phyloP scores from a whole-genome alignment of 2,888 invertebrate species.

The Buathra laborator region DNA sequence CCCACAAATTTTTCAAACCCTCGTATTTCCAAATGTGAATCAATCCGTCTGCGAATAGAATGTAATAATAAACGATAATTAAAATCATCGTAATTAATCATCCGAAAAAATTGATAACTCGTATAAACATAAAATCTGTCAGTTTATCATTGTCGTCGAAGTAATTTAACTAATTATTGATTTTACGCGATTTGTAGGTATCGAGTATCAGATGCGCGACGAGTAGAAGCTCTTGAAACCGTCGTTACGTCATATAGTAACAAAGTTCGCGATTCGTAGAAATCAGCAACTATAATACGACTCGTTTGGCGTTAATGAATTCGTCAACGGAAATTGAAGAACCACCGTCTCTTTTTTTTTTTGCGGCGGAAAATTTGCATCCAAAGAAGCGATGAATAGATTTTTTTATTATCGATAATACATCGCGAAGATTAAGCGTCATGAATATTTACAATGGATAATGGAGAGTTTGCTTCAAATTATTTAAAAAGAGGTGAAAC shows the following conservation, averaged over 20 bases:
- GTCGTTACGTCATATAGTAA: conserved; percentile 20
- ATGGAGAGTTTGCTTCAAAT: too few relatives aligned
- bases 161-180: conserved; percentile 31
- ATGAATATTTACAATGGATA: too few relatives aligned
- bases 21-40: conserved; percentile 90
- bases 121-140: neutral
- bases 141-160: neutral
- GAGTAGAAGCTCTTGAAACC: conserved; percentile 23
- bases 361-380: neutral
- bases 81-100: neutral
- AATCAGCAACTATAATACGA: conserved; percentile 22
- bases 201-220: neutral
- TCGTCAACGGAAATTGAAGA: neutral
- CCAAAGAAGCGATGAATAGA: neutral
- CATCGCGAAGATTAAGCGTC: neutral
- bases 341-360: neutral
- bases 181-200: conserved; percentile 29
- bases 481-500: too few relatives aligned
- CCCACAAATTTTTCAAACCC: conserved; percentile 92
- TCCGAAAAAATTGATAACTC: too few relatives aligned
- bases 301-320: neutral
- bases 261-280: conserved; percentile 8
- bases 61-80: neutral
- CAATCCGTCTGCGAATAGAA: conserved; percentile 87
- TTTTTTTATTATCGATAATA: neutral